These are phyloP conservation scores for Steinernema carpocapsae DNA, from an alignment of 2,888 invertebrate genomes.

Conservation along the genomic window DNA sequence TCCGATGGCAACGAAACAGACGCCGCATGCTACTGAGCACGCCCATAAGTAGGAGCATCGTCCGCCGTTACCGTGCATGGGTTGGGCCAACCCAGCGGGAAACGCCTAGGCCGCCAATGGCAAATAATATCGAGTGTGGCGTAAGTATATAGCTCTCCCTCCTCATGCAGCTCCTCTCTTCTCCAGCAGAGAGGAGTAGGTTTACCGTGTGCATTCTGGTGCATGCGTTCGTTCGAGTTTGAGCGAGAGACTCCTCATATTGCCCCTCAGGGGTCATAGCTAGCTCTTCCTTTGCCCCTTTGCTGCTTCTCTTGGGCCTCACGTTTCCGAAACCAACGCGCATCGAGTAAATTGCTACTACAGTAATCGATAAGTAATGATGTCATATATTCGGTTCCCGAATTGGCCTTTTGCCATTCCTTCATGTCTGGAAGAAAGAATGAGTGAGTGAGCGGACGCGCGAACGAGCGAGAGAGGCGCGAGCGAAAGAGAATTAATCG, in stretches of 20 bases:
- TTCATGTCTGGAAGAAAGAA: constrained; percentile 34
- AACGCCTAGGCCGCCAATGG: constrained; percentile 33
- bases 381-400: constrained; percentile 30
- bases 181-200: not conserved
- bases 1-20: constrained; percentile 34
- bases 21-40: constrained; percentile 31
- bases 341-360: constrained; percentile 34
- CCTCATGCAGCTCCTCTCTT: not conserved
- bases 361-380: constrained; percentile 35
- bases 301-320: constrained; percentile 28
- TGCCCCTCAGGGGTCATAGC: constrained; percentile 26
- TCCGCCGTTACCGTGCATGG: constrained; percentile 28
- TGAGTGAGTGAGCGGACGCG: constrained; percentile 20
- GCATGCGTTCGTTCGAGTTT: constrained; percentile 18
- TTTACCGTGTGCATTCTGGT: constrained; percentile 26
- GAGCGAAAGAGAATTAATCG: constrained; percentile 33
- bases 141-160: constrained; percentile 30
- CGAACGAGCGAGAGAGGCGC: constrained; percentile 25
- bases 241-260: constrained; percentile 4
- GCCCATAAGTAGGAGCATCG: constrained; percentile 34
- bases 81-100: constrained; percentile 8
- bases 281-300: constrained; percentile 19
- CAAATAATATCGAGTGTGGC: constrained; percentile 33
- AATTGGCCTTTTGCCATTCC: constrained; percentile 33
- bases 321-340: constrained; percentile 21